Conservation (phyloP, 2,797 vertebrate genomes). For the Hypotaenidia philippensis region DNA sequence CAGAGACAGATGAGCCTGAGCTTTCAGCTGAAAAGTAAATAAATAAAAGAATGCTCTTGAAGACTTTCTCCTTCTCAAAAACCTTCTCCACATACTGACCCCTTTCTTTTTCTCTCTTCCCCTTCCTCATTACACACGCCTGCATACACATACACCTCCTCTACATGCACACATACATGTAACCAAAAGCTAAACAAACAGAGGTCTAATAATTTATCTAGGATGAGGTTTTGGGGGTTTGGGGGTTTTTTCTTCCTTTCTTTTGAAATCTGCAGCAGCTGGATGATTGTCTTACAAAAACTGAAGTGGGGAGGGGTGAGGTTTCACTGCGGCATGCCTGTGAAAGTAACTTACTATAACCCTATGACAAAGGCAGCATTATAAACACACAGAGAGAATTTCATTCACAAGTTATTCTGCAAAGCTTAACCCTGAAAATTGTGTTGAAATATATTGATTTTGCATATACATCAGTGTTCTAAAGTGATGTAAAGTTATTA, state of each 20-base stretch:
- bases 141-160: no score
- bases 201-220: background rate
- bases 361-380: background rate
- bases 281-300: background rate
- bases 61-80: background rate
- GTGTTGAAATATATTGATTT: background rate
- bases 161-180: fast-evolving
- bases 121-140: background rate
- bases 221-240: background rate
- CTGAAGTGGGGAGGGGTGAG: background rate
- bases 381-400: background rate
- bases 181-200: background rate
- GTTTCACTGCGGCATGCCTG: background rate
- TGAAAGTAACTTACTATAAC: background rate
- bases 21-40: background rate
- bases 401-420: background rate
- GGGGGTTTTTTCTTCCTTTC: background rate
- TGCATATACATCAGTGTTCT: background rate
- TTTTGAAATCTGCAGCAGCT: background rate
- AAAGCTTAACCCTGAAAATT: background rate
- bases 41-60: background rate
- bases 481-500: background rate
- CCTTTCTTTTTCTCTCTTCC: background rate
- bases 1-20: background rate
- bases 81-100: background rate